Conservation (phyloP, 2,797 vertebrate genomes). For the Numenius phaeopus region DNA sequence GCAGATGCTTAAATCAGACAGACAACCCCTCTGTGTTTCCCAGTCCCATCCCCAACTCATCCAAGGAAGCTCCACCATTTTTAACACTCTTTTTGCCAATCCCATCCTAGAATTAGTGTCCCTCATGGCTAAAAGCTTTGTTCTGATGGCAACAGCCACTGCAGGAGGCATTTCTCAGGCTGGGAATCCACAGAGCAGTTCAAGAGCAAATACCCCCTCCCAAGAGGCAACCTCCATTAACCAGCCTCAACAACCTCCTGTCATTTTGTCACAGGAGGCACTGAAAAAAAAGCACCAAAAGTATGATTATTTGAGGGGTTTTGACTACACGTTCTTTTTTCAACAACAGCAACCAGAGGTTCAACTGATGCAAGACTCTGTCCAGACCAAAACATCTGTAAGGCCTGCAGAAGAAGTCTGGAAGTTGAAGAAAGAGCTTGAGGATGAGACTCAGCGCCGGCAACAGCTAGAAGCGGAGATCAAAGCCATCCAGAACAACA, state of each 20-base stretch:
- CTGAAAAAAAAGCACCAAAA: neutral
- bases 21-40: neutral
- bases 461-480: constrained; percentile 93
- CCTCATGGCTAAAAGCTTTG: neutral
- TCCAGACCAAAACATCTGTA: constrained; percentile 75
- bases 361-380: constrained; percentile 71
- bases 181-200: neutral
- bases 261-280: neutral
- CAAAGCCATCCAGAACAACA: constrained; percentile 88
- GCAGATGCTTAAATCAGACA: neutral
- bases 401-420: constrained; percentile 85
- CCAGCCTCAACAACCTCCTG: neutral
- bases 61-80: neutral
- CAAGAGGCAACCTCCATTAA: neutral
- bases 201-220: neutral
- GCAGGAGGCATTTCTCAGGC: neutral
- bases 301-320: neutral
- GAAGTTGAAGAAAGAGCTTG: constrained; percentile 90
- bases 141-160: neutral
- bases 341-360: constrained; percentile 87
- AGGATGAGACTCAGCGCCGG: constrained; percentile 90
- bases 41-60: neutral
- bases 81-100: neutral
- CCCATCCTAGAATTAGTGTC: neutral
- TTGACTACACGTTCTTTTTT: neutral